Evolutionary conservation across 2,113 vertebrate species (phyloP).

Genomic region (Ptychochromis oligacanthus): DNA sequence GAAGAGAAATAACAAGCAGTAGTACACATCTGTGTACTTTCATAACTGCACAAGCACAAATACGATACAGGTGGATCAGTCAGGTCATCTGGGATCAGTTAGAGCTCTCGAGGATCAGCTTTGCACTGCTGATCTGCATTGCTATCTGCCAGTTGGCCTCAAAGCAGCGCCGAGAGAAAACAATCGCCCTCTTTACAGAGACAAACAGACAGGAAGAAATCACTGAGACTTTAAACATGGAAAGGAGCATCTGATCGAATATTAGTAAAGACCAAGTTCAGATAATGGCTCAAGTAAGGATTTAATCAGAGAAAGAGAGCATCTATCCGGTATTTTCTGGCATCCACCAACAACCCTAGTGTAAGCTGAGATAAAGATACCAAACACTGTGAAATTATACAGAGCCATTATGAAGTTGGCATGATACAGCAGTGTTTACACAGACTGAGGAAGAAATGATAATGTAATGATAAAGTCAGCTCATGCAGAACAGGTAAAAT

Average conservation of each 20-base stretch:
- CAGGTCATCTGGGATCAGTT: slow-evolving; percentile 61
- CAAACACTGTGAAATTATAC: slow-evolving; percentile 27
- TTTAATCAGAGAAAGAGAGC: slow-evolving; percentile 17
- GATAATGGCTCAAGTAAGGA: slow-evolving; percentile 35
- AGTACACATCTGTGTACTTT: not conserved
- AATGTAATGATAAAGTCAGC: slow-evolving; percentile 22
- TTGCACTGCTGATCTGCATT: slow-evolving; percentile 21
- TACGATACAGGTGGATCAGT: slow-evolving; percentile 30
- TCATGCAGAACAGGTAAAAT: slow-evolving; percentile 38
- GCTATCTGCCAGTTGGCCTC: slow-evolving; percentile 55
- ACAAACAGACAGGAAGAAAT: slow-evolving; percentile 28
- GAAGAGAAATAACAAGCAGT: slow-evolving; percentile 14
- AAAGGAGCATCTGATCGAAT: slow-evolving; percentile 17
- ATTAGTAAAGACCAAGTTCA: slow-evolving; percentile 2
- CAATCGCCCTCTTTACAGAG: slow-evolving; percentile 24
- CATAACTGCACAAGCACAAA: not conserved
- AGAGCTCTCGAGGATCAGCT: slow-evolving; percentile 15
- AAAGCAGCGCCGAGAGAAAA: slow-evolving; percentile 39
- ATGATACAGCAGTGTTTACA: not conserved
- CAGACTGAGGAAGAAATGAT: slow-evolving; percentile 34
- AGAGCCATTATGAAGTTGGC: slow-evolving; percentile 47
- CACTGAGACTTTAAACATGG: slow-evolving; percentile 8
- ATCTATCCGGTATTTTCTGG: not conserved
- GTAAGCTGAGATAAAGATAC: slow-evolving; percentile 53
- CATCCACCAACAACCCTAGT: not conserved